phyloP scores from a whole-genome alignment of 2,888 invertebrate genomes.

The Aphrophora alni region DNA sequence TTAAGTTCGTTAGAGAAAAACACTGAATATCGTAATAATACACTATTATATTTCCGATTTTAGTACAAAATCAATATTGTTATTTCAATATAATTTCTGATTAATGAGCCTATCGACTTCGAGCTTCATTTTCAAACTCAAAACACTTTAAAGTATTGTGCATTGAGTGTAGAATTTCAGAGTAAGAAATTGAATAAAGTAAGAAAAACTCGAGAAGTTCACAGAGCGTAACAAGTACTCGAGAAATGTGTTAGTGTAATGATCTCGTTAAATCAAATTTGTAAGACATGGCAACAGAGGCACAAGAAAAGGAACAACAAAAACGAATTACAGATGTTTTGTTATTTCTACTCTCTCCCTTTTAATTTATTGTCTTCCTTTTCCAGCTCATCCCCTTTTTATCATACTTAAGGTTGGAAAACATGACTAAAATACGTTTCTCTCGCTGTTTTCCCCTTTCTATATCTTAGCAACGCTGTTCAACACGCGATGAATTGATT shows the following conservation, averaged over 20 bases:
- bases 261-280: not conserved
- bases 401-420: not conserved
- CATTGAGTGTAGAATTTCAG: too few species aligned
- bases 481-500: not conserved
- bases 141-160: too few species aligned
- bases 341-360: not conserved
- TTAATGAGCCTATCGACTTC: too few species aligned
- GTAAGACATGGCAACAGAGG: not conserved
- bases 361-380: not conserved
- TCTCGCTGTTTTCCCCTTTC: not conserved
- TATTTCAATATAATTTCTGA: too few species aligned
- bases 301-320: not conserved
- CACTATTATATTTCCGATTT: too few species aligned
- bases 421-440: not conserved
- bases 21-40: too few species aligned
- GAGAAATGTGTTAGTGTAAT: not conserved
- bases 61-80: too few species aligned
- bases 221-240: too few species aligned
- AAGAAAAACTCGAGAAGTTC: too few species aligned
- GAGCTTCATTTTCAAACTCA: too few species aligned
- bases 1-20: too few species aligned
- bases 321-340: not conserved
- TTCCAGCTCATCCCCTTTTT: not conserved
- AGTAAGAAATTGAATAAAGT: too few species aligned
- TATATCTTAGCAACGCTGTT: not conserved